These are phyloP conservation scores for Platycercus adscitus DNA, from an alignment of 2,113 vertebrate species.

Conservation along the genomic window DNA sequence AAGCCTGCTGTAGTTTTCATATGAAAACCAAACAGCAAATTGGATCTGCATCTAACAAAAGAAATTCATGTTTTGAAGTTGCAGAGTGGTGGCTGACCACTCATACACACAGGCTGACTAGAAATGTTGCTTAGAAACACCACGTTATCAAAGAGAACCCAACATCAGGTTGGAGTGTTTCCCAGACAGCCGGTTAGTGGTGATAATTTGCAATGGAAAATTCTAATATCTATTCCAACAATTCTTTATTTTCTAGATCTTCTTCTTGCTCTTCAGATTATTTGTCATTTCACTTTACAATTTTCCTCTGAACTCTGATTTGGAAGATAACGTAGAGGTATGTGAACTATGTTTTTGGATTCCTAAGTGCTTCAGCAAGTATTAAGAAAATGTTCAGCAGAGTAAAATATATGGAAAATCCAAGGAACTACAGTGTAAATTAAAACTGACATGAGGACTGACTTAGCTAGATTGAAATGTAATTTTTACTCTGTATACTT, in stretches of 20 bases:
- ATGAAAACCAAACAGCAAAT: constrained; percentile 34
- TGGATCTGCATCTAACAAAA: constrained; percentile 51
- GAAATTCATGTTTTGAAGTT: constrained; percentile 46
- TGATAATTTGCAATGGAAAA: constrained; percentile 75
- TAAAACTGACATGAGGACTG: not conserved
- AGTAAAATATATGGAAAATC: not conserved
- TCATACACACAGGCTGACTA: not conserved
- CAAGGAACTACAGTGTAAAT: not conserved
- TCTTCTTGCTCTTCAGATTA: constrained; percentile 45
- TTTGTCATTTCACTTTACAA: not conserved
- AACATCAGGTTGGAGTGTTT: constrained; percentile 70
- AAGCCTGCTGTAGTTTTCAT: constrained; percentile 30
- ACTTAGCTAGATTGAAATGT: not conserved
- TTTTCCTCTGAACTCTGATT: constrained; percentile 10
- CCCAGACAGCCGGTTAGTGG: constrained; percentile 69
- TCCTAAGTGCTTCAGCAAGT: not conserved
- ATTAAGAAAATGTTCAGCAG: not conserved
- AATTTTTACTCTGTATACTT: not conserved
- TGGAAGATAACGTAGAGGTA: not conserved
- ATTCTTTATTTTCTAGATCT: constrained; percentile 66
- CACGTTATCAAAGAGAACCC: constrained; percentile 68
- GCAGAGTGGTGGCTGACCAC: constrained; percentile 52
- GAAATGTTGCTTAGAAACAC: constrained; percentile 69
- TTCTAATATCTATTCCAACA: constrained; percentile 67
- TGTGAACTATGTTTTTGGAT: not conserved